phyloP scores from a whole-genome alignment of 2,113 vertebrate species.

The Cygnus buccinator region DNA sequence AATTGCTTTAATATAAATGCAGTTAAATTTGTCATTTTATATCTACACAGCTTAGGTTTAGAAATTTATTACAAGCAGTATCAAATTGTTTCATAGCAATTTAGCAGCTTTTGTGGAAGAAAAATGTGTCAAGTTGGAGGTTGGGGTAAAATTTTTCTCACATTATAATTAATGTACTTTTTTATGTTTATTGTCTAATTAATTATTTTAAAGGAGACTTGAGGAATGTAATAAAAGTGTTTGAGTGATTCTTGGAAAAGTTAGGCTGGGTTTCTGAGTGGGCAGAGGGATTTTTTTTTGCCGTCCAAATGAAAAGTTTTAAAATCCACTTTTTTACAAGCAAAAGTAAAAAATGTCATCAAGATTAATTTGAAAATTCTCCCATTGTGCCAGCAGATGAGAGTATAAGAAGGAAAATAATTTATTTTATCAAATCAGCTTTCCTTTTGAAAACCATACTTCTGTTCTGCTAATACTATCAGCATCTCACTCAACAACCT shows the following conservation, averaged over 20 bases:
- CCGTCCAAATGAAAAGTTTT: slow-evolving; percentile 15
- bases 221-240: slow-evolving; percentile 12
- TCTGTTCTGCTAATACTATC: background rate
- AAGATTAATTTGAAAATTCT: background rate
- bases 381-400: background rate
- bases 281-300: background rate
- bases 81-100: slow-evolving; percentile 57
- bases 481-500: background rate
- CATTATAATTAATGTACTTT: slow-evolving; percentile 60
- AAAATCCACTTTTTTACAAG: background rate
- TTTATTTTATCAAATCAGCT: background rate
- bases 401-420: background rate
- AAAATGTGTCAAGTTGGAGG: slow-evolving; percentile 40
- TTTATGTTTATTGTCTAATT: slow-evolving; percentile 63
- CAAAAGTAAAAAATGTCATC: background rate
- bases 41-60: slow-evolving; percentile 44
- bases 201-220: slow-evolving; percentile 62
- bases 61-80: slow-evolving; percentile 59
- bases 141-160: slow-evolving; percentile 36
- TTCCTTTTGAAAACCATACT: background rate
- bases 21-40: slow-evolving; percentile 73
- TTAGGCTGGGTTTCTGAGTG: background rate
- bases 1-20: slow-evolving; percentile 74
- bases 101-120: slow-evolving; percentile 47
- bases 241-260: slow-evolving; percentile 33